Evolutionary conservation across 1,140 invertebrate genomes (phyloP).

Genomic region (Coptotermes formosanus): DNA sequence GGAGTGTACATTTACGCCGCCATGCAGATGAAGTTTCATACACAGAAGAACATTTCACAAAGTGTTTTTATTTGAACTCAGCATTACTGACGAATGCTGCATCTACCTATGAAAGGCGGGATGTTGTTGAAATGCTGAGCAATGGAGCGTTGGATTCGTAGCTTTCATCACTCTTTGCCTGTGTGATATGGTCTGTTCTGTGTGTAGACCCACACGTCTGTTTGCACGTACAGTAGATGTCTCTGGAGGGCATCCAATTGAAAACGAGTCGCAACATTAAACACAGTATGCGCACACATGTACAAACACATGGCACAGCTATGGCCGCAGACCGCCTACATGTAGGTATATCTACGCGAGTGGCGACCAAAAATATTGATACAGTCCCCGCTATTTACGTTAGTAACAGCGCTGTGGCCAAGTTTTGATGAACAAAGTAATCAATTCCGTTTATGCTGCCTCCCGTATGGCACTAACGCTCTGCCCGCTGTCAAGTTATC

Average conservation of each 20-base stretch:
- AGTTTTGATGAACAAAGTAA: neutral
- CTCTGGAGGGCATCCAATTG: slow-evolving; percentile 2
- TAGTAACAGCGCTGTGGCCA: neutral
- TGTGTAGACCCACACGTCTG: neutral
- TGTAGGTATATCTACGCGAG: neutral
- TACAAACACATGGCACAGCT: neutral
- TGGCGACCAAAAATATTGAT: neutral
- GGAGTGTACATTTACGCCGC: too few relatives aligned
- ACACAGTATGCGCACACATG: neutral
- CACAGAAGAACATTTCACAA: neutral
- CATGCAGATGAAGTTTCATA: too few relatives aligned
- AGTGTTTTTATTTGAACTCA: neutral
- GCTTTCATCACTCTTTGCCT: neutral
- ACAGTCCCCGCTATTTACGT: neutral
- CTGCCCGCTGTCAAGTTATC: neutral
- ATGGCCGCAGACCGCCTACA: neutral
- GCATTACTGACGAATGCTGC: neutral
- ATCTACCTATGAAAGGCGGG: neutral
- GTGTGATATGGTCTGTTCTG: neutral
- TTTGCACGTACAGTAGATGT: neutral
- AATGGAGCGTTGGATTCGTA: slow-evolving; percentile 5
- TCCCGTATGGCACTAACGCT: neutral
- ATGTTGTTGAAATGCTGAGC: neutral
- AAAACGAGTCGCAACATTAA: slow-evolving; percentile 16
- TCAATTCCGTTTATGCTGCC: neutral